Percentiles rank a stretch among this genome's conserved stretches.
These are phyloP conservation scores for Trichomalopsis sarcophagae DNA, from an alignment of 1,140 invertebrate genomes.

Conservation along the genomic window DNA sequence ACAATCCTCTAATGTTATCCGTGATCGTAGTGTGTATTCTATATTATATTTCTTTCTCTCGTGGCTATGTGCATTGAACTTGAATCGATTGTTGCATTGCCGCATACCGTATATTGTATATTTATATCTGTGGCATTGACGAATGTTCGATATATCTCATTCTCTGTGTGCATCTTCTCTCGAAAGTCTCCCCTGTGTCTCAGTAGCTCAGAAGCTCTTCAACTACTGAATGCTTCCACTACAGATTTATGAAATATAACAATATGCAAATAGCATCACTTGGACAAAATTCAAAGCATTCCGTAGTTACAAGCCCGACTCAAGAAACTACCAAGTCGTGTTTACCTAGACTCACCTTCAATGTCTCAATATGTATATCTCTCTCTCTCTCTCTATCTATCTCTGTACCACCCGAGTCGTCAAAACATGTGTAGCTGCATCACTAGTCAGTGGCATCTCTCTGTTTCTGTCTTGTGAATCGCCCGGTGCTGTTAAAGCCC, in stretches of 20 bases:
- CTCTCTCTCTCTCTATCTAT: too few relatives aligned
- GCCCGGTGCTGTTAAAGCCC: slow-evolving; percentile 28
- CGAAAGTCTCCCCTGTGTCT: neutral
- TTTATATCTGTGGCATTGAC: neutral
- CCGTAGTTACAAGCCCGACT: neutral
- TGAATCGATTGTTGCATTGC: neutral
- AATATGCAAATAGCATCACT: too few relatives aligned
- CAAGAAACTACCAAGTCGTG: neutral
- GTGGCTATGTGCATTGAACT: neutral
- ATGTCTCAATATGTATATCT: neutral
- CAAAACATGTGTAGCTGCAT: neutral
- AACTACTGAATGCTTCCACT: neutral
- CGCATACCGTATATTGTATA: neutral
- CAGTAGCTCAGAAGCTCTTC: neutral
- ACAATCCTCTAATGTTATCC: neutral
- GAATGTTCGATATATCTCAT: neutral
- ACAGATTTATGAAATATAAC: neutral
- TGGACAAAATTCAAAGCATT: neutral
- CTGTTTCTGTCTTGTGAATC: slow-evolving; percentile 7
- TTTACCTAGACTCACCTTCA: neutral
- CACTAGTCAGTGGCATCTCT: neutral
- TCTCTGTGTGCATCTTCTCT: neutral
- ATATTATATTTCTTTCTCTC: neutral
- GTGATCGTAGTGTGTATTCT: neutral
- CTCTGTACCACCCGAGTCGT: neutral